Base-by-base conservation (phyloP, 1,140 invertebrate species). In the Augochlora pura region DNA sequence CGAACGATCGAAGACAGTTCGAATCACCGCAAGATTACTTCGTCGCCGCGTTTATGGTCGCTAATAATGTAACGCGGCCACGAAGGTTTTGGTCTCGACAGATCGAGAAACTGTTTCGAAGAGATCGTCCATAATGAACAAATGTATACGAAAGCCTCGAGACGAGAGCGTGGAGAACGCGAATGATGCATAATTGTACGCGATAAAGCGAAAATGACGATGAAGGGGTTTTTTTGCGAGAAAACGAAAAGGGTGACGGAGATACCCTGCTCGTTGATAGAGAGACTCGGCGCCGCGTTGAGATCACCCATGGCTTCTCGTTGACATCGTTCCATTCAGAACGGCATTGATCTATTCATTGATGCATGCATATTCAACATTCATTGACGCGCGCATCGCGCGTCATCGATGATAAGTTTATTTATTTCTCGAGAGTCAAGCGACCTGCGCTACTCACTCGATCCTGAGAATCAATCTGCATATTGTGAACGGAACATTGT, bases 221-320 rank as follows among this genome's bases (percentile, higher is more conserved):
- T 83, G 81, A 63, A 86, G 77, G 80, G 77, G 76, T 81, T 86
- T 81, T 86, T 82, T 54, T 39, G 70, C 63, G 66, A 57, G 38
- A n/a, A 42, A 32, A 42, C 60, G 10, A 7, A 57, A 46, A n/a
- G n/a, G n/a, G 21, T 27, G 67, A 46, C 39, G 39, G 39, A 27
- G 65, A 57, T 21, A 32, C 23, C 25, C 42, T 32, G 27, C 59
- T 69, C 49, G 60, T 75, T 39, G 32, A 52, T 38, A 62, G 46
- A 39, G 60, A 18, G 9, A 54, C 16, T 42, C 27, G 60, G 27
- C 12, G 27, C 18, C 14, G 27, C 60, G 18, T 21, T 63, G 27
- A 63, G 32, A 63, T 63, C 60, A 38, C 60, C 60, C 27, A 27
- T 59, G 21, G 21, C 21, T n/a, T 59, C 23, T 59, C 57, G 2